Evolutionary conservation across 2,797 vertebrate genomes (phyloP).

Genomic region (Falco peregrinus): DNA sequence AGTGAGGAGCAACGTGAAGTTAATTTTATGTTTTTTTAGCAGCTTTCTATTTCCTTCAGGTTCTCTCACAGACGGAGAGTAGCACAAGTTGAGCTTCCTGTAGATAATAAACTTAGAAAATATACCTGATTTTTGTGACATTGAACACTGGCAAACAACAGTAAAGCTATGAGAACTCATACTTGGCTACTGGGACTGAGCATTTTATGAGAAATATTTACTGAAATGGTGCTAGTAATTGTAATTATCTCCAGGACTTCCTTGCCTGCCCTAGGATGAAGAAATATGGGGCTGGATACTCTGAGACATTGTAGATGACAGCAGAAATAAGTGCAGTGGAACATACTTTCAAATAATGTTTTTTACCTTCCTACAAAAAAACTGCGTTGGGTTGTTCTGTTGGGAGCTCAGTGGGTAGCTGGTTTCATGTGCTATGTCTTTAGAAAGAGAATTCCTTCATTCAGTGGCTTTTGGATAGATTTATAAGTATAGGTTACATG

Average conservation of each 20-base stretch:
- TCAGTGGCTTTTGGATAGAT: neutral
- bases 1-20: neutral
- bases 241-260: neutral
- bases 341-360: neutral
- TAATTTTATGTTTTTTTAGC: neutral
- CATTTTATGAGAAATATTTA: neutral
- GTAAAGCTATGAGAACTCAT: neutral
- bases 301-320: neutral
- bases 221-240: neutral
- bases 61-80: neutral
- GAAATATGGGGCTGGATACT: neutral
- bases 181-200: neutral
- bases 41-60: neutral
- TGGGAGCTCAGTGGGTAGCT: neutral
- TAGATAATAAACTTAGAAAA: neutral
- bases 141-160: neutral
- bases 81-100: neutral
- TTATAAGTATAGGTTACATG: neutral
- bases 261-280: neutral
- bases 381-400: neutral
- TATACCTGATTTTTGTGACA: neutral
- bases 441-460: slow-evolving; percentile 4
- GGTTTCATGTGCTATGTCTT: neutral
- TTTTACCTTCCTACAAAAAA: neutral
- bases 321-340: neutral